These are phyloP conservation scores for Anticlea derivata DNA, from an alignment of 2,888 invertebrate species.

Conservation along the genomic window DNA sequence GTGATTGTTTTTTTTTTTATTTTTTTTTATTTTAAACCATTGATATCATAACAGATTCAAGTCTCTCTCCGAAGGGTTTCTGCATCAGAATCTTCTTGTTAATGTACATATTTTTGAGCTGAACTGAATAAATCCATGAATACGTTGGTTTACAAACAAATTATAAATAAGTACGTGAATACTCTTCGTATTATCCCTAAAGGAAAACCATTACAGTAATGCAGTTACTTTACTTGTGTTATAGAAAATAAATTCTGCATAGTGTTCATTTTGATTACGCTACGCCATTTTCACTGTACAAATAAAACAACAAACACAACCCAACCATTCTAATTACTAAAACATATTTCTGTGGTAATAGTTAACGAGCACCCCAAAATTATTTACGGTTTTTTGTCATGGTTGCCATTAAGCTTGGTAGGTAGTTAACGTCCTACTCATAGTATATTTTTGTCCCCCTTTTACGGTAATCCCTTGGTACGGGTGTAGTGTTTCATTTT, in stretches of 20 bases:
- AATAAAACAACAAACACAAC: slow-evolving; percentile 4
- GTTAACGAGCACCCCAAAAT: slow-evolving; percentile 37
- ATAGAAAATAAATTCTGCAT: no score
- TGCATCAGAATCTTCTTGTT: no score
- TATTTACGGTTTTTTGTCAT: slow-evolving; percentile 49
- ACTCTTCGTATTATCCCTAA: not conserved
- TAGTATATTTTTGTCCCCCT: slow-evolving; percentile 27
- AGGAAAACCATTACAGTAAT: not conserved
- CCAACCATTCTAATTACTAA: slow-evolving; percentile 11
- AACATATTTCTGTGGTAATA: slow-evolving; percentile 21
- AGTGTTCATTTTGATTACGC: not conserved
- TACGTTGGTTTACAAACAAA: no score
- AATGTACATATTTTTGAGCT: no score
- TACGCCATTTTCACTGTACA: not conserved
- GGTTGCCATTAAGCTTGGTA: slow-evolving; percentile 46
- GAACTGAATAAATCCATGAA: no score
- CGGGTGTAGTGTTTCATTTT: slow-evolving; percentile 35
- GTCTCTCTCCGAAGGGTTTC: no score
- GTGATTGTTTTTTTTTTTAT: no score
- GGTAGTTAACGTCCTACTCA: slow-evolving; percentile 41
- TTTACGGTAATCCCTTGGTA: slow-evolving; percentile 25
- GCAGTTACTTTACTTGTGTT: not conserved
- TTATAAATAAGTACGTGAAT: no score
- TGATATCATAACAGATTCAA: no score
- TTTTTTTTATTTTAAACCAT: no score